phyloP scores from a whole-genome alignment of 2,888 invertebrate species.

The Drosophila tanythrix region DNA sequence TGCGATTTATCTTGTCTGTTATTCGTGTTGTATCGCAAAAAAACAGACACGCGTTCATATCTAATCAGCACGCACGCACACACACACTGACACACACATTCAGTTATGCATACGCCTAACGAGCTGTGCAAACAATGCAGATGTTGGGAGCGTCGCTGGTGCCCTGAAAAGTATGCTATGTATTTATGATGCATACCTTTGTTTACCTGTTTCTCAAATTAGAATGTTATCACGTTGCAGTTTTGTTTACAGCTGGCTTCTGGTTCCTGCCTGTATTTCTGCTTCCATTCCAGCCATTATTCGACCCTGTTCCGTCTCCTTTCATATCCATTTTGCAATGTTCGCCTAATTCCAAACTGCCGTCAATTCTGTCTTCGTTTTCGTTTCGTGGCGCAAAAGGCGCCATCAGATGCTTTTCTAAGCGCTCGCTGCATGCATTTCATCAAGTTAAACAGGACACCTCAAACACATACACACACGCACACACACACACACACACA shows the following conservation, averaged over 20 bases:
- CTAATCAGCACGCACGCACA: slow-evolving; percentile 15
- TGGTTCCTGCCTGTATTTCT: slow-evolving; percentile 37
- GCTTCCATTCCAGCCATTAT: background rate
- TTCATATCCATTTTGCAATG: slow-evolving; percentile 24
- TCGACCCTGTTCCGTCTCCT: background rate
- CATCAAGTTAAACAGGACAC: slow-evolving; percentile 59
- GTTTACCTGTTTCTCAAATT: slow-evolving; percentile 59
- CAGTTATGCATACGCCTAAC: slow-evolving; percentile 11
- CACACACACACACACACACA: slow-evolving; percentile 15
- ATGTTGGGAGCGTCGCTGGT: slow-evolving; percentile 20
- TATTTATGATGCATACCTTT: slow-evolving; percentile 40
- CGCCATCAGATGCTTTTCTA: slow-evolving; percentile 18
- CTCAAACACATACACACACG: slow-evolving; percentile 23
- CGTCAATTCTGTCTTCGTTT: slow-evolving; percentile 44
- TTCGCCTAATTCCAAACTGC: slow-evolving; percentile 47
- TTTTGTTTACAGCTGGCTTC: slow-evolving; percentile 48
- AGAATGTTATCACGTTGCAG: slow-evolving; percentile 62
- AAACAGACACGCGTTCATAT: slow-evolving; percentile 22
- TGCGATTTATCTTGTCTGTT: background rate
- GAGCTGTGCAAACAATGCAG: slow-evolving; percentile 43
- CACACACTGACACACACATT: background rate
- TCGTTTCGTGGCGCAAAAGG: slow-evolving; percentile 38
- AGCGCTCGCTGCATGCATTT: slow-evolving; percentile 43
- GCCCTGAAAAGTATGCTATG: slow-evolving; percentile 55
- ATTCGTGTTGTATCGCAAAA: slow-evolving; percentile 1